Conservation (phyloP, 2,113 vertebrate species). For the Canis aureus region DNA sequence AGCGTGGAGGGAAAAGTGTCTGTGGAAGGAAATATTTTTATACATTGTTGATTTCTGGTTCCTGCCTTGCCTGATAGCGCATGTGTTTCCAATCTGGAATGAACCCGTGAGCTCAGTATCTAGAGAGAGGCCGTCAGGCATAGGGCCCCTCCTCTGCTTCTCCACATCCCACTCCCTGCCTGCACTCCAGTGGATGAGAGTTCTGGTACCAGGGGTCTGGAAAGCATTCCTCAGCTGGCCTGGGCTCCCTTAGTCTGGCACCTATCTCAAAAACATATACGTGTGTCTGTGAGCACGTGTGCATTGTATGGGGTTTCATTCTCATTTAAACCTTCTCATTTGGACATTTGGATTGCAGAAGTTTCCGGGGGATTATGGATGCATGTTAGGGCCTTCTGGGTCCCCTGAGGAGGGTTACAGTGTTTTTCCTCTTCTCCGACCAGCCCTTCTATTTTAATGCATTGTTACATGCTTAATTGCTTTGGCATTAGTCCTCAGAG, state of each 20-base stretch:
- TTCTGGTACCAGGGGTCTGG: background rate
- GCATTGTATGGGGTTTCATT: background rate
- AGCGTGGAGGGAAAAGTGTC: conserved; percentile 14
- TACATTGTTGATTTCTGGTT: conserved; percentile 57
- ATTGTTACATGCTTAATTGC: conserved; percentile 51
- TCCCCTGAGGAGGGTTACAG: background rate
- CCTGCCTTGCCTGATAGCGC: conserved; percentile 31
- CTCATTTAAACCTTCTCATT: conserved; percentile 27
- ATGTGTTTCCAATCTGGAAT: conserved; percentile 72
- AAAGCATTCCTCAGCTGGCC: background rate
- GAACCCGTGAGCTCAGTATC: background rate
- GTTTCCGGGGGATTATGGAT: background rate
- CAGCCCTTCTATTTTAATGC: conserved; percentile 25
- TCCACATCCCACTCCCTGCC: background rate
- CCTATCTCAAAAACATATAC: background rate
- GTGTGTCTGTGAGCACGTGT: background rate
- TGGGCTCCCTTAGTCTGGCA: background rate
- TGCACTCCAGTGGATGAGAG: background rate
- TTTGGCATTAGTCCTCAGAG: conserved; percentile 40
- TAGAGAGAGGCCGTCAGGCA: background rate
- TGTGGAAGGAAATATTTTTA: conserved; percentile 15
- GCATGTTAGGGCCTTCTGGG: background rate
- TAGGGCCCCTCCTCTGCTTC: background rate
- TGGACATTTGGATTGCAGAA: conserved; percentile 43
- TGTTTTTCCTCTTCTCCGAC: background rate